Conservation (phyloP, 2,113 vertebrate genomes). For the Corvus hawaiiensis region DNA sequence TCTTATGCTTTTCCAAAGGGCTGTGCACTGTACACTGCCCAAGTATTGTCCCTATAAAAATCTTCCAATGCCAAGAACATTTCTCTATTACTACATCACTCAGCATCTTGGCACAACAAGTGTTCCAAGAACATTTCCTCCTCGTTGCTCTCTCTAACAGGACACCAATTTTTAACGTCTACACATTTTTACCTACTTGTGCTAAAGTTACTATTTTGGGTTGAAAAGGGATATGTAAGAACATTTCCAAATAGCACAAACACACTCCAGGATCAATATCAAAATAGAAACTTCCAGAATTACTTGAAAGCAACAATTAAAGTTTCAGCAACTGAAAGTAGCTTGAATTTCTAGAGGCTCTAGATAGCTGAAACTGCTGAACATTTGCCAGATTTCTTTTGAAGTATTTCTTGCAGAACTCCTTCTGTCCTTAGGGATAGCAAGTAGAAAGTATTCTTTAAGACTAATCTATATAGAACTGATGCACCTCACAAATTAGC, state of each 20-base stretch:
- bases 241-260: neutral
- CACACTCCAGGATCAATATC: neutral
- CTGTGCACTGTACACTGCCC: neutral
- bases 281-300: neutral
- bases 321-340: neutral
- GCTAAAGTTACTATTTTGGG: neutral
- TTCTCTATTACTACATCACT: conserved; percentile 52
- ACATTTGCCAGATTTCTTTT: neutral
- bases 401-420: neutral
- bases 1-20: neutral
- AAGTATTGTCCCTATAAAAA: conserved; percentile 17
- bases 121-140: conserved; percentile 48
- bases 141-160: neutral
- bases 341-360: neutral
- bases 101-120: neutral
- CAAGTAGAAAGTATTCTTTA: neutral
- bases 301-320: neutral
- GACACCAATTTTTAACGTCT: neutral
- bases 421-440: neutral
- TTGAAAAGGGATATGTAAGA: neutral
- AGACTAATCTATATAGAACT: neutral
- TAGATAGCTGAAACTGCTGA: neutral
- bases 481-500: neutral
- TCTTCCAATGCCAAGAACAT: conserved; percentile 44
- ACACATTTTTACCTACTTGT: neutral